These are phyloP conservation scores for Schizaphis graminum DNA, from an alignment of 2,888 invertebrate genomes.

Conservation along the genomic window DNA sequence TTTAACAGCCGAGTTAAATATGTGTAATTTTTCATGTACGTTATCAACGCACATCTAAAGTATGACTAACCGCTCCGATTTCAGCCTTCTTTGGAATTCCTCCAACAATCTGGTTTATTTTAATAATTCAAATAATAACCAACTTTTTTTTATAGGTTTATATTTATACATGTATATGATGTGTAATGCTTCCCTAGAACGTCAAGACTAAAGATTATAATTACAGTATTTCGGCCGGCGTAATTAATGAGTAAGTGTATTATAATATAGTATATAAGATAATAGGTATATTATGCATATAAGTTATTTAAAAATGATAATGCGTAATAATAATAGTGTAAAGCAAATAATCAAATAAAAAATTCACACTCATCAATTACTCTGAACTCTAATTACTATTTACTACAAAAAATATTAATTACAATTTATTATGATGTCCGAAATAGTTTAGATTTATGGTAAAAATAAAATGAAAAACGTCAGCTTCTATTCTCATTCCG, in stretches of 20 bases:
- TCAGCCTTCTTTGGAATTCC: conserved; percentile 10
- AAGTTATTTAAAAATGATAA: conserved; percentile 7
- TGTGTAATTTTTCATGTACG: conserved; percentile 32
- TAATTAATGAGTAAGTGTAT: conserved; percentile 27
- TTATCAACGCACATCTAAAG: conserved; percentile 15
- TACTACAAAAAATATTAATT: neutral
- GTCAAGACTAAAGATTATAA: neutral
- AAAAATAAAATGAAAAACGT: neutral
- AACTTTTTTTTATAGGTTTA: neutral
- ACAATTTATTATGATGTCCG: neutral
- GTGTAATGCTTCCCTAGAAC: neutral
- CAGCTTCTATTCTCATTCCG: neutral
- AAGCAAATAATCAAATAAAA: conserved; percentile 25
- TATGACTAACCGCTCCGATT: conserved; percentile 18
- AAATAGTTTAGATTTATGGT: neutral
- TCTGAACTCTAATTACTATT: neutral
- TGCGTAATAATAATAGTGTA: conserved; percentile 1
- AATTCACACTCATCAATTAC: neutral
- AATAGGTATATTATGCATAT: neutral
- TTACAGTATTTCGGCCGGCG: neutral
- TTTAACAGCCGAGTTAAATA: neutral
- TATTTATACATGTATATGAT: neutral
- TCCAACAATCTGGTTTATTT: conserved; percentile 34
- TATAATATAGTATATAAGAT: neutral
- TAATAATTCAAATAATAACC: neutral